Conservation (phyloP, 2,888 invertebrate genomes). For the Drosophila bunnanda region DNA sequence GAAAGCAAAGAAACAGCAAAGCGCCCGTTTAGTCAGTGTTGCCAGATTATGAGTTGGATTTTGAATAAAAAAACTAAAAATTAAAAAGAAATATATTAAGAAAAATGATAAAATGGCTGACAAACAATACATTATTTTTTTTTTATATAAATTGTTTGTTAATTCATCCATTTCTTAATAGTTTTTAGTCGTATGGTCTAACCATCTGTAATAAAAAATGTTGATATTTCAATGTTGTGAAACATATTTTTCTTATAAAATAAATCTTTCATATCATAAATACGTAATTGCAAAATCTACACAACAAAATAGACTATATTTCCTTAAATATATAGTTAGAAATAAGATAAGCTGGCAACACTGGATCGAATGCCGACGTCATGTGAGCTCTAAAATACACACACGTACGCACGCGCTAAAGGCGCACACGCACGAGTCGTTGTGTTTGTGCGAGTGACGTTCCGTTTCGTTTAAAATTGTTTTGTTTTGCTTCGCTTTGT, state of each 20-base stretch:
- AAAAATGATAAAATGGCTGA: too few species aligned
- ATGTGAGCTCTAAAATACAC: slow-evolving; percentile 21
- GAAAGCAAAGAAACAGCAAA: slow-evolving; percentile 2
- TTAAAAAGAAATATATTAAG: too few species aligned
- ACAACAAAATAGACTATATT: too few species aligned
- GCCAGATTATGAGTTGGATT: not conserved
- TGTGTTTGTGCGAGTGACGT: slow-evolving; percentile 31
- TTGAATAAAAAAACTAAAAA: too few species aligned
- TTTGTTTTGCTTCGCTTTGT: slow-evolving; percentile 20
- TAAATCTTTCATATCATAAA: not conserved
- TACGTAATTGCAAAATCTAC: too few species aligned
- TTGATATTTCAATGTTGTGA: too few species aligned
- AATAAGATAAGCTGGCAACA: not conserved
- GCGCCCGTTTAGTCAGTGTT: not conserved
- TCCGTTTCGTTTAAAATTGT: slow-evolving; percentile 24
- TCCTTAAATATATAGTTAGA: too few species aligned
- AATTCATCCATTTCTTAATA: too few species aligned
- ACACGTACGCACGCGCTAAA: slow-evolving; percentile 15
- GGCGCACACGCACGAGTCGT: slow-evolving; percentile 24
- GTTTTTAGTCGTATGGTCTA: too few species aligned
- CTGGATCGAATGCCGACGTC: slow-evolving; percentile 22
- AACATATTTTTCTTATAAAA: not conserved
- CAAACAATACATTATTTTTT: too few species aligned
- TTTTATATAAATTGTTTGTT: too few species aligned
- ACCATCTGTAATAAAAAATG: too few species aligned